phyloP scores from a whole-genome alignment of 2,113 vertebrate genomes.

The Pleuronectes platessa region DNA sequence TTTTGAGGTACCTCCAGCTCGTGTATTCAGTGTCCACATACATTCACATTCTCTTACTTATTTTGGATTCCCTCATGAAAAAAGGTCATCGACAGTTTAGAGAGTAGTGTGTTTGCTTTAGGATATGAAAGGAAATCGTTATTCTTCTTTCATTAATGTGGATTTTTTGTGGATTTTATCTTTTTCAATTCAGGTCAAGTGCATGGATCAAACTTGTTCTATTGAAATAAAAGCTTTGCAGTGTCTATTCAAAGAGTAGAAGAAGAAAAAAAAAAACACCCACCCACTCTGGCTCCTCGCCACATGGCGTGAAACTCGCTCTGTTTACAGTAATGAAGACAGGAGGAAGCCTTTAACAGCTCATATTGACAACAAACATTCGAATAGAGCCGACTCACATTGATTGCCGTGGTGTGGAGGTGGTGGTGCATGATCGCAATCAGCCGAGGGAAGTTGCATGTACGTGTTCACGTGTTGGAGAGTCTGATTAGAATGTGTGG shows the following conservation, averaged over 20 bases:
- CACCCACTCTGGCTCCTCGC: background rate
- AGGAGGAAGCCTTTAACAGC: constrained; percentile 10
- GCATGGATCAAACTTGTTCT: background rate
- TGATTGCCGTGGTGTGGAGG: constrained; percentile 39
- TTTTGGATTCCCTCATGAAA: background rate
- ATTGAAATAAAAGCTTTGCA: background rate
- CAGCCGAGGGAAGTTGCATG: constrained; percentile 6
- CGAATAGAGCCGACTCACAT: background rate
- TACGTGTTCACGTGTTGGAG: background rate
- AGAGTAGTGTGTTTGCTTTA: background rate
- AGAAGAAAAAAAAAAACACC: background rate
- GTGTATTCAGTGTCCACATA: background rate
- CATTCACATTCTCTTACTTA: background rate
- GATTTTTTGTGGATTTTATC: background rate
- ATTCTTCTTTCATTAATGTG: background rate
- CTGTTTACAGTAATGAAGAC: background rate
- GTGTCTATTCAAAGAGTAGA: background rate
- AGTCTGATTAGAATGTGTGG: constrained; percentile 58
- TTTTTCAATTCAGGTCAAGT: background rate
- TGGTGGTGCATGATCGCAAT: constrained; percentile 27
- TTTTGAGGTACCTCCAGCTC: background rate
- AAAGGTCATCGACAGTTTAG: background rate
- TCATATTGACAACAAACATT: constrained; percentile 26
- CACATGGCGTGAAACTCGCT: background rate
- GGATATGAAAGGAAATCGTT: background rate